phyloP scores from a whole-genome alignment of 2,888 invertebrate species.

The Gibbula magus region DNA sequence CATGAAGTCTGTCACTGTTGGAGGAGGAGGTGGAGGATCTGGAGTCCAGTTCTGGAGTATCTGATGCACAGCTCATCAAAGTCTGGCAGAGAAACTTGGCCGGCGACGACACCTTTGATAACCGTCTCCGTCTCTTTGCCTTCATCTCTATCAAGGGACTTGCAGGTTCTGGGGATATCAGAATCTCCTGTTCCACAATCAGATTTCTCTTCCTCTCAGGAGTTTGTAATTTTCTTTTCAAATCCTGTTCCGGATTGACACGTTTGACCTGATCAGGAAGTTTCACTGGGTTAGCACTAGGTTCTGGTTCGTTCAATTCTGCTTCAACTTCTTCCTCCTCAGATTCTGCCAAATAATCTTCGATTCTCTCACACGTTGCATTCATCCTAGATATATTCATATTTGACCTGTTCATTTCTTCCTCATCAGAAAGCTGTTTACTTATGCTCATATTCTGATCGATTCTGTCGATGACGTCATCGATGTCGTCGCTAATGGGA shows the following conservation, averaged over 20 bases:
- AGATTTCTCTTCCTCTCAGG: slow-evolving; percentile 10
- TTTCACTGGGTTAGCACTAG: neutral
- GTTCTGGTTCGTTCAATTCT: neutral
- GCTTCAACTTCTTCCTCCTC: neutral
- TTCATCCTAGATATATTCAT: neutral
- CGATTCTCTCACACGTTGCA: slow-evolving; percentile 5
- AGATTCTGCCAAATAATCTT: slow-evolving; percentile 4
- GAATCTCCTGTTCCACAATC: slow-evolving; percentile 49
- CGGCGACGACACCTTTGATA: neutral
- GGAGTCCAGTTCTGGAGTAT: slow-evolving; percentile 33
- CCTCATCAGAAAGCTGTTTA: neutral
- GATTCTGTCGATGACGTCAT: slow-evolving; percentile 4
- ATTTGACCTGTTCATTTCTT: neutral
- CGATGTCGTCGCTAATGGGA: neutral
- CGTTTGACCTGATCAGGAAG: neutral
- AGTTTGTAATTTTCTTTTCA: neutral
- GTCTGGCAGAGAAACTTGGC: slow-evolving; percentile 9
- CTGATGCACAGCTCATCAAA: slow-evolving; percentile 30
- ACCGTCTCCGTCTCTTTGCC: slow-evolving; percentile 26
- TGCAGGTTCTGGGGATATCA: slow-evolving; percentile 57
- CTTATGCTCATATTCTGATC: neutral
- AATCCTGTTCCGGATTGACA: neutral
- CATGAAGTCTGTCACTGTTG: neutral
- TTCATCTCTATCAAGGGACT: slow-evolving; percentile 49
- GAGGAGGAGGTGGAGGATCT: neutral